A percentile compares a stretch with the other conserved stretches of the same genome.
phyloP scores from a whole-genome alignment of 1,140 invertebrate genomes.

The Harlomillsia oculata region DNA sequence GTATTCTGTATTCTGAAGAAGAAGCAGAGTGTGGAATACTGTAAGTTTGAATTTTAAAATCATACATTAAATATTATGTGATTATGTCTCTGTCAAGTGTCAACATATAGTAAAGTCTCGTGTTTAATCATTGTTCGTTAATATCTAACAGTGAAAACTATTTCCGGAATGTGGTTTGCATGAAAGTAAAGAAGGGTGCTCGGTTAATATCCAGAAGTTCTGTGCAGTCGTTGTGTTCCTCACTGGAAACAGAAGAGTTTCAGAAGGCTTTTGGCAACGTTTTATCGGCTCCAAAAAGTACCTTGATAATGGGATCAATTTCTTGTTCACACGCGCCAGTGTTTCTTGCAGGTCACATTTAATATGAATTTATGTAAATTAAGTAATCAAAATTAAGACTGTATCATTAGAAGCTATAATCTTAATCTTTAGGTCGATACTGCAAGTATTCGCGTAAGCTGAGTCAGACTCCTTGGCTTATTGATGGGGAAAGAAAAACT shows the following conservation, averaged over 20 bases:
- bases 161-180: constrained; percentile 3
- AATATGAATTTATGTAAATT: neutral
- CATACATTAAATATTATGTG: constrained; percentile 11
- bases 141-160: neutral
- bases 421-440: constrained; percentile 58
- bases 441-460: constrained; percentile 75
- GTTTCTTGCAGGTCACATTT: constrained; percentile 30
- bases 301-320: constrained; percentile 10
- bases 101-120: too few relatives aligned
- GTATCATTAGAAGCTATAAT: constrained; percentile 12
- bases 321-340: constrained; percentile 22
- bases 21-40: constrained; percentile 47
- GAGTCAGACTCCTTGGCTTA: constrained; percentile 88
- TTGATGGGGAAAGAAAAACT: constrained; percentile 68
- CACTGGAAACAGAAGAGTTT: constrained; percentile 6
- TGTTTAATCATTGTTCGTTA: too few relatives aligned
- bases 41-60: constrained; percentile 40
- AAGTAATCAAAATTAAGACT: neutral
- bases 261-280: constrained; percentile 9
- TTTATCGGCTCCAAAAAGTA: constrained; percentile 13
- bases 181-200: neutral
- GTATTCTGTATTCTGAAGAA: constrained; percentile 44
- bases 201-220: constrained; percentile 6
- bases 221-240: constrained; percentile 7
- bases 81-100: constrained; percentile 18